These are phyloP conservation scores for Nephrotoma flavescens DNA, from an alignment of 2,888 invertebrate genomes.

Conservation along the genomic window DNA sequence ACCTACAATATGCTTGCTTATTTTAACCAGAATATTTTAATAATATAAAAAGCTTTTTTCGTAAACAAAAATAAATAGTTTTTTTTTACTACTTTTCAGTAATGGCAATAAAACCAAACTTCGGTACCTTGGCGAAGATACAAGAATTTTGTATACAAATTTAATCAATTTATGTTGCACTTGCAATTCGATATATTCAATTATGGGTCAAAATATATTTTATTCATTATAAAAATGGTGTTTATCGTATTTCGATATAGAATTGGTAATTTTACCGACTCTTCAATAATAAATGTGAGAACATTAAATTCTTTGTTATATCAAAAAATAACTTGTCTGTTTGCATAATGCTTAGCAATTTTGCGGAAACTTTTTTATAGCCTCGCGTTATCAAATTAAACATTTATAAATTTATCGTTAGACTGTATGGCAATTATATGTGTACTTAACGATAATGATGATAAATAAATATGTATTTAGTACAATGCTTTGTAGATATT, in stretches of 20 bases:
- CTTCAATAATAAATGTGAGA: background rate
- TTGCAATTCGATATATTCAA: background rate
- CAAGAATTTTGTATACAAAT: background rate
- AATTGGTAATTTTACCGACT: too few relatives aligned
- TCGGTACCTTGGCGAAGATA: background rate
- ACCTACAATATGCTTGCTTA: background rate
- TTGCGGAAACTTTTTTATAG: background rate
- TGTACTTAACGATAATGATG: background rate
- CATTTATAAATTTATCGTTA: background rate
- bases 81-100: background rate
- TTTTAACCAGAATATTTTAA: background rate
- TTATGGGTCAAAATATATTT: background rate
- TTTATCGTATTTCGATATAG: background rate
- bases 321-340: background rate
- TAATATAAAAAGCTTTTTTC: background rate
- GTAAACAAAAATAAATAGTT: background rate
- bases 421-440: background rate
- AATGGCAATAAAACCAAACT: background rate
- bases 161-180: background rate
- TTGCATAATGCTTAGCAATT: background rate
- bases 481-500: background rate
- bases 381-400: background rate
- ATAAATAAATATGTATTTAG: background rate
- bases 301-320: background rate
- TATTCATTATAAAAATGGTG: background rate